phyloP scores from a whole-genome alignment of 2,888 invertebrate species.

The Biston stratarius region DNA sequence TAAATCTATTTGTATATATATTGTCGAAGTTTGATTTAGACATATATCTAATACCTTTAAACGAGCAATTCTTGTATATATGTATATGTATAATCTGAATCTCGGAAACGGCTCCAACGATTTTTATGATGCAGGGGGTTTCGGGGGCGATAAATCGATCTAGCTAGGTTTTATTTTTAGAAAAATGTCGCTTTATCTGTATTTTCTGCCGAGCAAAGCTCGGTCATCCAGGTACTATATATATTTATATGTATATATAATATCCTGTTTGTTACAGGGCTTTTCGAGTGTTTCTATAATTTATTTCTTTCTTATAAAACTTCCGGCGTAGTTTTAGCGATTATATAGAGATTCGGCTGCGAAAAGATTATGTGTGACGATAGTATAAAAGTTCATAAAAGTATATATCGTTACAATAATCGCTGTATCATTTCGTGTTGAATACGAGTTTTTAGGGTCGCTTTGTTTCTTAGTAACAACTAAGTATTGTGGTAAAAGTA shows the following conservation, averaged over 20 bases:
- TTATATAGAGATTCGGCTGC: slow-evolving; percentile 27
- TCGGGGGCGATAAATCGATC: too few species aligned
- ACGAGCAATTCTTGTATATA: too few species aligned
- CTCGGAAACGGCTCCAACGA: too few species aligned
- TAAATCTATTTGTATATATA: slow-evolving; percentile 8
- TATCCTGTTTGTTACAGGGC: slow-evolving; percentile 24
- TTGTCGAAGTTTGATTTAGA: not conserved
- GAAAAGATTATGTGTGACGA: slow-evolving; percentile 39
- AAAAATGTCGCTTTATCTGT: too few species aligned
- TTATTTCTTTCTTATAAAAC: slow-evolving; percentile 22
- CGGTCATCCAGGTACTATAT: too few species aligned
- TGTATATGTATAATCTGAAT: too few species aligned
- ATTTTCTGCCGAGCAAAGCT: too few species aligned
- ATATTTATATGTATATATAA: not conserved
- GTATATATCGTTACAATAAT: slow-evolving; percentile 39
- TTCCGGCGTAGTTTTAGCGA: slow-evolving; percentile 26
- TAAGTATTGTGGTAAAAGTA: slow-evolving; percentile 24
- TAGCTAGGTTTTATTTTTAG: too few species aligned
- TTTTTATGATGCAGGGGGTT: too few species aligned
- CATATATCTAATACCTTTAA: too few species aligned
- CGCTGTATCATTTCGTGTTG: slow-evolving; percentile 30
- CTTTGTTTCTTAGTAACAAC: slow-evolving; percentile 7
- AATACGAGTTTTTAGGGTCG: slow-evolving; percentile 38
- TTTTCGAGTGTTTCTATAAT: slow-evolving; percentile 19
- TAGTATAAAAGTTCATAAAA: slow-evolving; percentile 41